Evolutionary conservation across 2,113 vertebrate genomes (phyloP), one percentile per base, ranked within the genome.

Genomic region (Pelodiscus sinensis): DNA sequence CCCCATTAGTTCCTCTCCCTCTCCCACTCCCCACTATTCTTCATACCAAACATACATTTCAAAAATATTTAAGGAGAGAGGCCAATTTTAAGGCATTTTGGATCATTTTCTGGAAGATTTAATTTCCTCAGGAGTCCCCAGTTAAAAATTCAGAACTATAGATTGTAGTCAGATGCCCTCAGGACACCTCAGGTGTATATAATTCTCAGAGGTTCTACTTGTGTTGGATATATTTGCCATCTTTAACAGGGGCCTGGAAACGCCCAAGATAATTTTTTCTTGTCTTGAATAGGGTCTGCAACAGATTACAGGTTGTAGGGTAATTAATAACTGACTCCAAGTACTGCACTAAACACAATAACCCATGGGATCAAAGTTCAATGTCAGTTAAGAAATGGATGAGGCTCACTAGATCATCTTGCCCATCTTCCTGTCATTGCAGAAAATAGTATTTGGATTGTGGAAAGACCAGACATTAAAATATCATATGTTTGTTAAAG

Each of bases 11-110:
- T 44, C 44, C 44, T 44, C 44, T 6, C 44, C 44, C 44, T 44
- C 19, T 56, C 93, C 89, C 84, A n/a, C n/a, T n/a, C n/a, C 86
- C 86, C 1, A 38, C 44, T 79, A 60, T 84, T 92, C 35, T 82
- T 94, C n/a, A 86, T 65, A 87, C 35, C 79, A 92, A 94, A 89
- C 54, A 88, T 27, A 71, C 4, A 2, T 84, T 94, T 95, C 92
- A 97, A 96, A 96, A 84, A 92, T 58, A 91, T 62, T 10, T 38
- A 92, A 75, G 82, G 51, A 89, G 73, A 88, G 56, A 94, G 79
- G 85, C 84, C 68, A 79, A 55, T 84, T 94, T 90, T n/a, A 88
- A 90, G 94, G 60, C 56, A 79, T 78, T 85, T 27, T 4, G 82
- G 50, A 88, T 84, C 52, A 7, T 84, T 87, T 86, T 92, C 62